phyloP scores from a whole-genome alignment of 2,888 invertebrate genomes.

The Tipula lateralis region DNA sequence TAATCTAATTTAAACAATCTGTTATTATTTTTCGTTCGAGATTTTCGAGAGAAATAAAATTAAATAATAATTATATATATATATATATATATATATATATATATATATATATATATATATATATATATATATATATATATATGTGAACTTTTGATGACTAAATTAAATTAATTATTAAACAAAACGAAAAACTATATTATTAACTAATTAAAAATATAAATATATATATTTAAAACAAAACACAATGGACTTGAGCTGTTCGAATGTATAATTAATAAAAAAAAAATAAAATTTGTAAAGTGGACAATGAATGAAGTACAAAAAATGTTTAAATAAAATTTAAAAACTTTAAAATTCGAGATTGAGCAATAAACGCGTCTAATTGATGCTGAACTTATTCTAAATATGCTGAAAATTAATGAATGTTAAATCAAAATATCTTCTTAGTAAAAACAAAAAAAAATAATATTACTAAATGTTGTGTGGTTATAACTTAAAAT shows the following conservation, averaged over 20 bases:
- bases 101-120: neutral
- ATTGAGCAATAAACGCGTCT: neutral
- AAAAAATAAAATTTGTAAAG: neutral
- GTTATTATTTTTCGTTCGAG: conserved; percentile 3
- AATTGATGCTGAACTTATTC: neutral
- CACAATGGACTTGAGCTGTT: neutral
- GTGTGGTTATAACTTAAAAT: neutral
- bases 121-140: neutral
- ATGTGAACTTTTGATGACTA: neutral
- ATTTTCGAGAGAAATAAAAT: conserved; percentile 19
- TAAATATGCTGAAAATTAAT: neutral
- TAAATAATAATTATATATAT: neutral
- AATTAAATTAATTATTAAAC: neutral
- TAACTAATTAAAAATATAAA: neutral
- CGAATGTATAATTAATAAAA: neutral
- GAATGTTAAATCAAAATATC: neutral
- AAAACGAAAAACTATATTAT: neutral
- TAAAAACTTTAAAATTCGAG: neutral
- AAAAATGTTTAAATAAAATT: neutral
- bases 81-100: neutral
- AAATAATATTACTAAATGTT: neutral
- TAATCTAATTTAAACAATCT: neutral
- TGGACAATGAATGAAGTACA: neutral
- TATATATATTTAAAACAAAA: neutral
- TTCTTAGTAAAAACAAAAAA: neutral